phyloP scores from a whole-genome alignment of 2,797 vertebrate species.

The Benthosema pterotum region DNA sequence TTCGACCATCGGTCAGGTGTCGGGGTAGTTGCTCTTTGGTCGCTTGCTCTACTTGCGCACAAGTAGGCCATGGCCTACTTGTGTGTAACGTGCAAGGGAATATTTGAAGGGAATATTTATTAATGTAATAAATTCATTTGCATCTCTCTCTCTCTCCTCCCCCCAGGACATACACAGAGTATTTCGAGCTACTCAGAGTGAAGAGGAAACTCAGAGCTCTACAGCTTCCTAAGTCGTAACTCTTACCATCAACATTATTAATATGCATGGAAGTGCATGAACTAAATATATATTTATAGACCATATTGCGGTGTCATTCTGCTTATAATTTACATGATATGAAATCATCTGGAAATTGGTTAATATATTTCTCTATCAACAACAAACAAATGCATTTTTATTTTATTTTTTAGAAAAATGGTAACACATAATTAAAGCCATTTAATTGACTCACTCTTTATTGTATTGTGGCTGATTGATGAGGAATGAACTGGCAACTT shows the following conservation, averaged over 20 bases:
- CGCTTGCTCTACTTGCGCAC: no score
- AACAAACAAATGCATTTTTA: no score
- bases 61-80: no score
- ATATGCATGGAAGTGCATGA: slow-evolving; percentile 1
- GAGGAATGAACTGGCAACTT: slow-evolving; percentile 7
- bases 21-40: no score
- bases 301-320: no score
- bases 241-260: not conserved
- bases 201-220: slow-evolving; percentile 20
- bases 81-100: no score
- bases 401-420: no score
- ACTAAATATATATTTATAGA: not conserved
- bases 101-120: no score
- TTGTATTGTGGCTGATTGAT: slow-evolving; percentile 2
- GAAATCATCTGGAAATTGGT: no score
- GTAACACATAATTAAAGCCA: not conserved
- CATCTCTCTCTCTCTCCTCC: not conserved
- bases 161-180: slow-evolving; percentile 69
- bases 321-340: no score
- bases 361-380: no score
- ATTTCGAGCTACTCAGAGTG: slow-evolving; percentile 40
- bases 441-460: slow-evolving; percentile 9
- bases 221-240: slow-evolving; percentile 26
- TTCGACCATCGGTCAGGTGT: no score
- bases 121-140: not conserved